phyloP scores from a whole-genome alignment of 2,888 invertebrate species.

The Bombylius discolor region DNA sequence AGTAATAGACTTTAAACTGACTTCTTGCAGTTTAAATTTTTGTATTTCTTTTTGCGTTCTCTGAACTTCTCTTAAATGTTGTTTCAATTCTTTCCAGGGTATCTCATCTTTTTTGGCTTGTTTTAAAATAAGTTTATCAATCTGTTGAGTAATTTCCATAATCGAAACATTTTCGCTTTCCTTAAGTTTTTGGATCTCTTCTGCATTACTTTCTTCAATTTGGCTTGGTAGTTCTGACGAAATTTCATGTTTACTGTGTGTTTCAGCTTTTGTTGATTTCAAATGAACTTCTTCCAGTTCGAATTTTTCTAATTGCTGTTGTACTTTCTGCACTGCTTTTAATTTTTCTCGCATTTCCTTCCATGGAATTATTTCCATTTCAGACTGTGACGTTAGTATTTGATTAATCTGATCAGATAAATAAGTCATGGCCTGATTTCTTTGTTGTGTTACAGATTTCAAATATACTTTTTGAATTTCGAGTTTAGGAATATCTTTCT shows the following conservation, averaged over 20 bases:
- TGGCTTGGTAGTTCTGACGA: constrained; percentile 10
- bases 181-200: constrained; percentile 31
- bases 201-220: constrained; percentile 34
- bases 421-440: constrained; percentile 31
- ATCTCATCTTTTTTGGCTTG: constrained; percentile 25
- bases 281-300: constrained; percentile 36
- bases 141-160: constrained; percentile 33
- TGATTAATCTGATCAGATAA: constrained; percentile 32
- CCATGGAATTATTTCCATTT: constrained; percentile 31
- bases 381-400: constrained; percentile 31
- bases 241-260: constrained; percentile 25
- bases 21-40: constrained; percentile 37
- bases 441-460: constrained; percentile 41
- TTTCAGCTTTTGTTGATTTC: constrained; percentile 21
- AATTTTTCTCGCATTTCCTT: constrained; percentile 33
- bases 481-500: constrained; percentile 40
- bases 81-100: constrained; percentile 35
- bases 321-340: constrained; percentile 32
- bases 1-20: constrained; percentile 32
- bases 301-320: constrained; percentile 32
- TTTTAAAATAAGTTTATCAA: constrained; percentile 30
- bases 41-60: constrained; percentile 35
- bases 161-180: constrained; percentile 34
- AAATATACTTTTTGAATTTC: constrained; percentile 38
- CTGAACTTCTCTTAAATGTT: constrained; percentile 32